Conservation (phyloP, 1,140 invertebrate species). For the Tetramorium simillimum region DNA sequence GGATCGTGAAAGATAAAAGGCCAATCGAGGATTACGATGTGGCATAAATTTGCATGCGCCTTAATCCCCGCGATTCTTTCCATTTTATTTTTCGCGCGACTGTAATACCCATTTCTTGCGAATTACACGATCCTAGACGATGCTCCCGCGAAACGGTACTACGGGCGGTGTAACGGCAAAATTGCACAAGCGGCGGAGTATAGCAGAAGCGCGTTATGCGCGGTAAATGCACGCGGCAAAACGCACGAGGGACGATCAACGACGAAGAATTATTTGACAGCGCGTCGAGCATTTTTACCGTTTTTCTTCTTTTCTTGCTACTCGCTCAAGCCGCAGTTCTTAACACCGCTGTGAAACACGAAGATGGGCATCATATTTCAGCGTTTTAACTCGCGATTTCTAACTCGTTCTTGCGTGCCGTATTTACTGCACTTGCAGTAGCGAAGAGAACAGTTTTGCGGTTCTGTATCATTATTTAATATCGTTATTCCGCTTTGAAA, state of each 20-base stretch:
- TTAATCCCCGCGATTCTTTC: background rate
- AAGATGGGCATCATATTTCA: conserved; percentile 46
- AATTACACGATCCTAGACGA: conserved; percentile 42
- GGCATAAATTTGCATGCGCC: conserved; percentile 1
- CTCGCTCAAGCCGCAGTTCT: background rate
- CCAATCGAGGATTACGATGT: background rate
- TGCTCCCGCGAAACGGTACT: conserved; percentile 50
- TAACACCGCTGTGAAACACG: conserved; percentile 22
- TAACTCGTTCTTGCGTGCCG: conserved; percentile 25
- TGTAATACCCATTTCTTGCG: conserved; percentile 49
- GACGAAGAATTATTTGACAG: conserved; percentile 63
- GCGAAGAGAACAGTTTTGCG: background rate
- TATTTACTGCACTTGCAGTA: background rate
- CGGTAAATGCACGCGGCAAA: conserved; percentile 24
- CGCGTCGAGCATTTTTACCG: conserved; percentile 17
- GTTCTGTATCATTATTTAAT: background rate
- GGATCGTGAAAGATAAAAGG: background rate
- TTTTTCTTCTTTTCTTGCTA: conserved; percentile 17
- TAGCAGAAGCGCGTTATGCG: conserved; percentile 42
- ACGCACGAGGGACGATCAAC: conserved; percentile 18
- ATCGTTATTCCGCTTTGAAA: background rate
- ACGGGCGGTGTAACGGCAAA: conserved; percentile 53
- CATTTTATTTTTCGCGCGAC: conserved; percentile 32
- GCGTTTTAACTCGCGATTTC: conserved; percentile 50
- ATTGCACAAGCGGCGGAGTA: conserved; percentile 51